A percentile compares a stretch with the other conserved stretches of the same genome.
Conservation (phyloP, 2,113 vertebrate genomes). For the Eleginops maclovinus region DNA sequence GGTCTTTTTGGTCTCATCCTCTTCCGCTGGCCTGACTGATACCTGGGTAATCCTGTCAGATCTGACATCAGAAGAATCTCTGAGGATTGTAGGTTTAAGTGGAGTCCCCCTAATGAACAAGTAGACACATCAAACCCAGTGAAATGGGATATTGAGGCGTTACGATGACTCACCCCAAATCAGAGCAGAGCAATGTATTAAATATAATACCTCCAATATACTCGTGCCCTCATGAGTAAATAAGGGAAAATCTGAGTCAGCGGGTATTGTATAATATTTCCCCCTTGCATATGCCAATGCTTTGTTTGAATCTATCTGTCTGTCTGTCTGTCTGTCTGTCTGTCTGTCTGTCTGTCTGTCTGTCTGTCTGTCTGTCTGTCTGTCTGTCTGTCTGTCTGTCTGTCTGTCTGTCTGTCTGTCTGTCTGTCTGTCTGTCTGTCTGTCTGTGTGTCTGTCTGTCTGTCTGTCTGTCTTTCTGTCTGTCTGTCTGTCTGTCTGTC, state of each 20-base stretch:
- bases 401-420: not conserved
- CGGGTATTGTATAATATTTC: conserved; percentile 41
- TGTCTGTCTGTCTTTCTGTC: not conserved
- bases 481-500: not conserved
- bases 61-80: conserved; percentile 50
- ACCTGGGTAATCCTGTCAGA: conserved; percentile 60
- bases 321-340: not conserved
- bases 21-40: conserved; percentile 13
- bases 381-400: not conserved
- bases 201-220: conserved; percentile 52
- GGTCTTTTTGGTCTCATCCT: conserved; percentile 5
- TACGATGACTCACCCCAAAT: conserved; percentile 62
- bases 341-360: not conserved
- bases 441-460: not conserved
- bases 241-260: conserved; percentile 63
- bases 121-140: conserved; percentile 29
- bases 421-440: not conserved
- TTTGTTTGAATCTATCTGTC: conserved; percentile 27
- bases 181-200: conserved; percentile 39
- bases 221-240: conserved; percentile 63
- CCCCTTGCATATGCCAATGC: conserved; percentile 26
- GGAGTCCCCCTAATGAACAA: conserved; percentile 29
- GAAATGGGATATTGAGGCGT: conserved; percentile 50
- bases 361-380: not conserved
- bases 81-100: conserved; percentile 50